Evolutionary conservation across 2,113 vertebrate genomes (phyloP).

Genomic region (Ceratotherium simum): DNA sequence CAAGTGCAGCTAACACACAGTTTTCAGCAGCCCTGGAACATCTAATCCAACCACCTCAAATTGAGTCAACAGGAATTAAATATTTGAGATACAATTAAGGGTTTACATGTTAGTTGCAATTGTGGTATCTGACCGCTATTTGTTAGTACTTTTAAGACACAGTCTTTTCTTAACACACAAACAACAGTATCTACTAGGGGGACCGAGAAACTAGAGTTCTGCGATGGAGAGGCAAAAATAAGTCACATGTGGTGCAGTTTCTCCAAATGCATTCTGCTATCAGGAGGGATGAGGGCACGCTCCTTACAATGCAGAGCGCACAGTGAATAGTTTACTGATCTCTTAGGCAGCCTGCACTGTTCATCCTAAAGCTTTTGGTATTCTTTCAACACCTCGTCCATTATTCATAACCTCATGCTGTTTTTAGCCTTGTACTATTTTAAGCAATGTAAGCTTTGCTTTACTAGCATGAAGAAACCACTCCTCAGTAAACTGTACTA

Average conservation of each 20-base stretch:
- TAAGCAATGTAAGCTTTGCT: constrained; percentile 34
- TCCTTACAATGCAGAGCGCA: neutral
- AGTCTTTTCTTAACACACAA: neutral
- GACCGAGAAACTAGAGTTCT: neutral
- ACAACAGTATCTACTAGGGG: neutral
- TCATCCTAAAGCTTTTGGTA: neutral
- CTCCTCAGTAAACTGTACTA: neutral
- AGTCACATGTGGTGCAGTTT: neutral
- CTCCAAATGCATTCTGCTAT: neutral
- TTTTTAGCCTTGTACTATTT: constrained; percentile 48
- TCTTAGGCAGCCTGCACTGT: neutral
- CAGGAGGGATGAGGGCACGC: neutral
- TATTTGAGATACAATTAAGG: neutral
- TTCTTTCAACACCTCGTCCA: constrained; percentile 15
- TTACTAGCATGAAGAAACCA: neutral
- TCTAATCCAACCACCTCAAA: neutral
- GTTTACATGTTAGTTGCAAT: neutral
- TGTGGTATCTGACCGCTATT: neutral
- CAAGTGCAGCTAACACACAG: neutral
- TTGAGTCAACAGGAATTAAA: neutral
- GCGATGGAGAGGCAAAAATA: neutral
- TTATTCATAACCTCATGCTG: constrained; percentile 26
- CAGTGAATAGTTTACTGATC: neutral
- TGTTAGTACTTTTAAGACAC: neutral
- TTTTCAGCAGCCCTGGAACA: neutral